Evolutionary conservation across 2,797 vertebrate species (phyloP), one percentile per base, ranked within the genome.

Genomic region (Fistularia commersonii): DNA sequence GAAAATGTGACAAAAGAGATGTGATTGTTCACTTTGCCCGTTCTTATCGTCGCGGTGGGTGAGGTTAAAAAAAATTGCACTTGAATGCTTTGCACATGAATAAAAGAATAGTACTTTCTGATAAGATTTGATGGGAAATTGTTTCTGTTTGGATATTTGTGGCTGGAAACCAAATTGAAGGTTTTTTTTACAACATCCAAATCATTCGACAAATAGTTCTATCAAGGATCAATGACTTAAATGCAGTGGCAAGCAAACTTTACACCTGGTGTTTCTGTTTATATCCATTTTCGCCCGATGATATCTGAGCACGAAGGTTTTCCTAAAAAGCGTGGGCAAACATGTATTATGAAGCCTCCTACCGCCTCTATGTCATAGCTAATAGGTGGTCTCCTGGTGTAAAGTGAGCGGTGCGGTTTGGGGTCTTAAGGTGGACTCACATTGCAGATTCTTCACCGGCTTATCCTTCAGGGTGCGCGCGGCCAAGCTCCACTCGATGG

Each of bases 401-500:
- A 31, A 32, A 11, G 31, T 52, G 33, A 33, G n/a, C 42, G 4
- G 37, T 34, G 40, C 41, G 41, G n/a, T 11, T 41, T 35, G 40
- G 45, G 40, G 45, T 57, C 10, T 54, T 44, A 41, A n/a, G 60
- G 37, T 66, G 47, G 63, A 87, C 87, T 90, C 88, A 91, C 92
- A 93, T 31, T 91, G 66, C 14, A 87, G 54, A 56, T 83, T 91
- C 72, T 87, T 88, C 7, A 76, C 69, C 7, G 85, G 82, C 77
- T 89, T 90, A 74, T 90, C 85, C 79, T 89, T 91, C 54, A 90
- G 69, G 11, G 75, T 89, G n/a, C 86, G 85, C 37, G 83, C 85
- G 4, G 80, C 56, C 70, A 92, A 57, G 41, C 73, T 93, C 94
- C 94, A 96, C 61, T 95, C 92, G 0, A 95, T 84, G 38, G 91